Conservation (phyloP, 1,140 invertebrate species). For the Fopius arisanus region DNA sequence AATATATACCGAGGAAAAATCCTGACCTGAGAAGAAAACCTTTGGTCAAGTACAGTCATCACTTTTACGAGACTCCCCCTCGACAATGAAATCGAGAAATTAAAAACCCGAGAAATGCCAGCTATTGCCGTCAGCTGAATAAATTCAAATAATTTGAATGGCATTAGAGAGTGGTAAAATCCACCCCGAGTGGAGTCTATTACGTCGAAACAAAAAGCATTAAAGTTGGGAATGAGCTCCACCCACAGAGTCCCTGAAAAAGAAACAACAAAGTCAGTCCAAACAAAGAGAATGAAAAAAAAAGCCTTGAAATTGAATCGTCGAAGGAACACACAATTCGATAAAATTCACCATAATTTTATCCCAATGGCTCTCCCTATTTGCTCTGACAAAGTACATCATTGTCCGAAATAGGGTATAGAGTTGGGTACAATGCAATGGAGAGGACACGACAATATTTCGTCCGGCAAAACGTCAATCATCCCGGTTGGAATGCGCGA, state of each 20-base stretch:
- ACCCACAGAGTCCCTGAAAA: neutral
- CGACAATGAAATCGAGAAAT: too few relatives aligned
- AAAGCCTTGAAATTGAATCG: neutral
- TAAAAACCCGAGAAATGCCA: too few relatives aligned
- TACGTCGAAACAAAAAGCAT: too few relatives aligned
- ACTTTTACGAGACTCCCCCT: too few relatives aligned
- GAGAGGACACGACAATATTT: slow-evolving; percentile 19
- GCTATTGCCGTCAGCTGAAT: too few relatives aligned
- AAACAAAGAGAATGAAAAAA: neutral
- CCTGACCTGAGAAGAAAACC: too few relatives aligned
- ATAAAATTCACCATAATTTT: neutral
- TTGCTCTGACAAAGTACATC: neutral
- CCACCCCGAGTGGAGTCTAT: too few relatives aligned
- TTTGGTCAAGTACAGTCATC: too few relatives aligned
- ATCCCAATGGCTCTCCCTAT: neutral
- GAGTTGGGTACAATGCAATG: neutral
- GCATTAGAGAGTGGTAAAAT: too few relatives aligned
- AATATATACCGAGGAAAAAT: too few relatives aligned
- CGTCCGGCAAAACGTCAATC: slow-evolving; percentile 36
- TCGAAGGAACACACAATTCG: neutral
- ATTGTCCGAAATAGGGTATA: slow-evolving; percentile 16
- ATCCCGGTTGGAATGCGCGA: slow-evolving; percentile 32
- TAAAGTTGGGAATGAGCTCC: too few relatives aligned
- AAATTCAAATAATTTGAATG: too few relatives aligned
- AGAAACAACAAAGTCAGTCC: neutral